Evolutionary conservation across 1,140 invertebrate genomes (phyloP), one percentile per base, ranked within the genome.

Genomic region (Heliothis virescens): DNA sequence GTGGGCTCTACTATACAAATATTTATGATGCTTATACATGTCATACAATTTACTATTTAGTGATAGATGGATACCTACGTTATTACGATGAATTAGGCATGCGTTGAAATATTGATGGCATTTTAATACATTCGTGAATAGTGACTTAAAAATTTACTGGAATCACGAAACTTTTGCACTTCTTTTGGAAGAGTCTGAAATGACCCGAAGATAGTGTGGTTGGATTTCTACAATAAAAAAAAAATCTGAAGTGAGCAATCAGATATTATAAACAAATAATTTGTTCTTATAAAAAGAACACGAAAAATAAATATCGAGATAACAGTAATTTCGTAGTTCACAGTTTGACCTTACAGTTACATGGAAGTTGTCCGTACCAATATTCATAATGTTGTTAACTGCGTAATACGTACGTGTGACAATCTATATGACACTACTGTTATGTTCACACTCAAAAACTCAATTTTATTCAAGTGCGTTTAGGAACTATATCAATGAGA

Each of bases 321-420:
- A 76, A 76, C 74, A n/a, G 60, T 67, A 21, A 15, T 76, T 18
- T 72, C 10, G 74, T 26, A 71, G 18, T n/a, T 29, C 26, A 71
- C 67, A 26, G 21, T 50, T 18, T 53, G 26, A 60, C 60, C 60
- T 65, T 60, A 76, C 74, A 65, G 60, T 76, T 76, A 76, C 11
- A 65, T 41, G 74, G 74, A 76, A 76, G 74, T 50, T 65, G 48
- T 62, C 16, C 50, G 18, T 65, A 65, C 52, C 74, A 76, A 76
- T 76, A 76, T 65, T 55, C 60, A 63, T 50, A 63, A 47, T 52
- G 41, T 47, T 75, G 60, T 65, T 76, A 76, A 76, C 59, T 65
- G 15, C 73, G 73, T 75, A 50, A 75, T 59, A 69, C 18, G 48
- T 52, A 59, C 47, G 65, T 65, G 74, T 50, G 59, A 60, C 60